Evolutionary conservation across 2,113 vertebrate species (phyloP).

Genomic region (Paramisgurnus dabryanus): DNA sequence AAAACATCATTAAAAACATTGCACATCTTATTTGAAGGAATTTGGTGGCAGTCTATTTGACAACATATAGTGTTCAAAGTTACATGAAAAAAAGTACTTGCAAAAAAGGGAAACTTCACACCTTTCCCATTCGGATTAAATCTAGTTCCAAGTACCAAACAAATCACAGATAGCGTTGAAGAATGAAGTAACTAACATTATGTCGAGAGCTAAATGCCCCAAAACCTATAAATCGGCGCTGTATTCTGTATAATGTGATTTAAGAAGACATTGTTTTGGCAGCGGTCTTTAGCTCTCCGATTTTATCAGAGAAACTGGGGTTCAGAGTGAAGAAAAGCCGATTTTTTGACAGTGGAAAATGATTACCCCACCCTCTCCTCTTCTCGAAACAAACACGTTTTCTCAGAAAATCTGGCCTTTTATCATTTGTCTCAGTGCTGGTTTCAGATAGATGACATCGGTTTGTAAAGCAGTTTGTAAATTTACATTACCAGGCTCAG

Average conservation of each 20-base stretch:
- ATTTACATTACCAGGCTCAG: not conserved
- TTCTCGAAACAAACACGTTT: slow-evolving; percentile 29
- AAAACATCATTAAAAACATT: not conserved
- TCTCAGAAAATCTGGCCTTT: not conserved
- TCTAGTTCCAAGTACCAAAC: slow-evolving; percentile 13
- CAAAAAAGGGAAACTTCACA: too few species aligned
- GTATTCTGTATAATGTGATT: slow-evolving; percentile 32
- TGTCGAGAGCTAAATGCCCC: slow-evolving; percentile 38
- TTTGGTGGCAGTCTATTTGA: not conserved
- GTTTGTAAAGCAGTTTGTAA: not conserved
- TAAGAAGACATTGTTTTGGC: slow-evolving; percentile 28
- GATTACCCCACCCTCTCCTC: slow-evolving; percentile 21
- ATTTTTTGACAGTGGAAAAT: slow-evolving; percentile 31
- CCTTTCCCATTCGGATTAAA: not conserved
- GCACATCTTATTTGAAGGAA: not conserved
- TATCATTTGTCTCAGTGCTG: slow-evolving; percentile 5
- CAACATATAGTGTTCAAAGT: not conserved
- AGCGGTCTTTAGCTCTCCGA: slow-evolving; percentile 21
- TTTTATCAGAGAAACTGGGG: slow-evolving; percentile 38
- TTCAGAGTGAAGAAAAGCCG: slow-evolving; percentile 35
- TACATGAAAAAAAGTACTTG: not conserved
- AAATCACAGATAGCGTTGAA: slow-evolving; percentile 2
- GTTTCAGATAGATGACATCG: not conserved
- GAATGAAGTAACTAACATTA: slow-evolving; percentile 16
- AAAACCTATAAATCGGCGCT: not conserved